phyloP scores from a whole-genome alignment of 2,797 vertebrate genomes.

The Cyclura pinguis region DNA sequence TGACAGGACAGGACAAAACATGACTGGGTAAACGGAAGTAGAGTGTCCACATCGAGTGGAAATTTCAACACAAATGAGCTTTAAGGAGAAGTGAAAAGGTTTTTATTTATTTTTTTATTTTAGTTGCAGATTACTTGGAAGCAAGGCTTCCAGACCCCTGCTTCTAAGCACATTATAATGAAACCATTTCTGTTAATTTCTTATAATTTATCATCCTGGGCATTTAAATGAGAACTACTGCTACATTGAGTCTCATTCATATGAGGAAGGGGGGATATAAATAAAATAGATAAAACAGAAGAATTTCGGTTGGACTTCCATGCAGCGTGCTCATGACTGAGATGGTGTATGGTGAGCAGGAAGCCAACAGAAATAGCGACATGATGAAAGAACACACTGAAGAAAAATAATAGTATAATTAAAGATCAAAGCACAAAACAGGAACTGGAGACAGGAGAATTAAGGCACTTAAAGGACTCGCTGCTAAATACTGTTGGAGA shows the following conservation, averaged over 20 bases:
- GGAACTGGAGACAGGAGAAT: constrained; percentile 65
- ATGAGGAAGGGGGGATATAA: background rate
- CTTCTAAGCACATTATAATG: background rate
- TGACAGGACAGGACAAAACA: constrained; percentile 46
- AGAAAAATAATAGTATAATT: background rate
- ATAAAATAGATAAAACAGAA: background rate
- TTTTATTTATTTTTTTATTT: background rate
- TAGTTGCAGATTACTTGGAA: background rate
- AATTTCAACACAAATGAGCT: constrained; percentile 69
- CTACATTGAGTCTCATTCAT: background rate
- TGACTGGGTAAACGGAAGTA: constrained; percentile 67
- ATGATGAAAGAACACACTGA: background rate
- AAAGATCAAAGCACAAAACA: constrained; percentile 44
- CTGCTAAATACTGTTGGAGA: constrained; percentile 55
- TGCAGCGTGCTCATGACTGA: background rate
- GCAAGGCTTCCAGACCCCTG: background rate
- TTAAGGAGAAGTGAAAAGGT: constrained; percentile 76
- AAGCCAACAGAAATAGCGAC: constrained; percentile 18
- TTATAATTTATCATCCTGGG: too few relatives aligned
- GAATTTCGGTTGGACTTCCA: background rate
- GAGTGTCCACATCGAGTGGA: constrained; percentile 53
- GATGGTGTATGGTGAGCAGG: background rate
- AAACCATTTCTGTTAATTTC: background rate
- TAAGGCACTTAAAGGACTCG: constrained; percentile 10
- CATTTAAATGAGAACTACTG: background rate